Evolutionary conservation across 2,888 invertebrate species (phyloP).

Genomic region (Mimas tiliae): DNA sequence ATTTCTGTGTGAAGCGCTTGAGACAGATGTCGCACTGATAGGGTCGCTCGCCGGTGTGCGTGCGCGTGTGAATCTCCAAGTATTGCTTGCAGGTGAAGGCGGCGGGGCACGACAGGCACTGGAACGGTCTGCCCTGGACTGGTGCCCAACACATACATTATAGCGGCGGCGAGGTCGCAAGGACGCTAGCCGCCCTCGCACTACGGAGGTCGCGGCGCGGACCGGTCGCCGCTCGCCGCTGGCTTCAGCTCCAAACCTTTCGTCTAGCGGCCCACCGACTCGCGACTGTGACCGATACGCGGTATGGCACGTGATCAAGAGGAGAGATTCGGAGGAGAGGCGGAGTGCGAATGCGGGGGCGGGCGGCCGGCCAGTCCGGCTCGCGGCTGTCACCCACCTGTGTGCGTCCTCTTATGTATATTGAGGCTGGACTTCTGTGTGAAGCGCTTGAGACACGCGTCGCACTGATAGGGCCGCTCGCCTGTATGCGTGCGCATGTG

Average conservation of each 20-base stretch:
- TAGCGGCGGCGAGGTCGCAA: constrained; percentile 77
- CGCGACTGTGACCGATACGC: constrained; percentile 24
- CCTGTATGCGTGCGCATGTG: constrained; percentile 85
- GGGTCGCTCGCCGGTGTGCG: constrained; percentile 85
- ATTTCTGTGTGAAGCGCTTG: constrained; percentile 93
- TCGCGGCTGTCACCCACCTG: constrained; percentile 84
- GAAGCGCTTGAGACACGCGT: constrained; percentile 90
- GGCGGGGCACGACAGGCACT: constrained; percentile 85
- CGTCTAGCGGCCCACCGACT: constrained; percentile 29
- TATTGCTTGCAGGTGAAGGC: constrained; percentile 86
- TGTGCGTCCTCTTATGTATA: constrained; percentile 92
- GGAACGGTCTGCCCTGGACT: constrained; percentile 85
- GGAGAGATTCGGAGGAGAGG: constrained; percentile 60
- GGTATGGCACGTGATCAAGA: constrained; percentile 17
- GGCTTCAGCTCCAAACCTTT: constrained; percentile 71
- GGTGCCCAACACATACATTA: constrained; percentile 83
- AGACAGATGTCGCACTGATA: constrained; percentile 90
- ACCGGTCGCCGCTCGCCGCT: constrained; percentile 80
- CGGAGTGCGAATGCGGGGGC: constrained; percentile 61
- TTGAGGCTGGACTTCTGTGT: constrained; percentile 93
- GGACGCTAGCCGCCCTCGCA: constrained; percentile 78
- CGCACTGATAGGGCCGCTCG: constrained; percentile 88
- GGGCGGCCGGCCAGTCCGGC: constrained; percentile 77
- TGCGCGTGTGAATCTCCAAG: constrained; percentile 86
- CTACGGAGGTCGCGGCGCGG: constrained; percentile 78